These are phyloP conservation scores for Speoplatyrhinus poulsoni DNA, from an alignment of 2,113 vertebrate species.

Conservation along the genomic window DNA sequence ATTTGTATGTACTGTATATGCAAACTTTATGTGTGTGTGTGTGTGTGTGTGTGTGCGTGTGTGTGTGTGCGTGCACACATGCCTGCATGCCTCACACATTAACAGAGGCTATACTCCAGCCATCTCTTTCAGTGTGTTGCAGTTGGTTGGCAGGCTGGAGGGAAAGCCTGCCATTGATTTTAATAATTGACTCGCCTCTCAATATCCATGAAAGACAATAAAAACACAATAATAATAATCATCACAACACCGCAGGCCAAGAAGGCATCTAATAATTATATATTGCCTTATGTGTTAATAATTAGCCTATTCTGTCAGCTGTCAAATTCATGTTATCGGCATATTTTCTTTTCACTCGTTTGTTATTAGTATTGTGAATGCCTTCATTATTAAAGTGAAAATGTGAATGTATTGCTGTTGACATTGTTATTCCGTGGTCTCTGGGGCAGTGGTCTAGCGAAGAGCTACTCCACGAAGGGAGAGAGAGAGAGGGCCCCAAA, in stretches of 20 bases:
- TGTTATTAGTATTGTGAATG: conserved; percentile 53
- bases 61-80: conserved; percentile 10
- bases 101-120: conserved; percentile 18
- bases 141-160: conserved; percentile 66
- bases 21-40: conserved; percentile 22
- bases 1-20: background rate
- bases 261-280: conserved; percentile 64
- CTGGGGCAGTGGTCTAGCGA: conserved; percentile 22
- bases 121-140: conserved; percentile 55
- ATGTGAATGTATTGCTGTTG: conserved; percentile 17
- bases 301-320: conserved; percentile 44
- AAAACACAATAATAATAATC: conserved; percentile 78
- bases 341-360: conserved; percentile 47
- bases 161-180: conserved; percentile 74
- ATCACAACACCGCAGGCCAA: conserved; percentile 62
- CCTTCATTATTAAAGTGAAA: conserved; percentile 50
- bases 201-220: conserved; percentile 75
- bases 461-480: conserved; percentile 42
- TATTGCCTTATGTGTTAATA: conserved; percentile 57
- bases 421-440: conserved; percentile 33
- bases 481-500: conserved; percentile 35
- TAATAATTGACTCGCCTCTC: conserved; percentile 54
- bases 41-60: conserved; percentile 35
- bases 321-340: conserved; percentile 46
- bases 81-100: background rate